phyloP scores from a whole-genome alignment of 2,888 invertebrate genomes.

The Trachelus stipa region DNA sequence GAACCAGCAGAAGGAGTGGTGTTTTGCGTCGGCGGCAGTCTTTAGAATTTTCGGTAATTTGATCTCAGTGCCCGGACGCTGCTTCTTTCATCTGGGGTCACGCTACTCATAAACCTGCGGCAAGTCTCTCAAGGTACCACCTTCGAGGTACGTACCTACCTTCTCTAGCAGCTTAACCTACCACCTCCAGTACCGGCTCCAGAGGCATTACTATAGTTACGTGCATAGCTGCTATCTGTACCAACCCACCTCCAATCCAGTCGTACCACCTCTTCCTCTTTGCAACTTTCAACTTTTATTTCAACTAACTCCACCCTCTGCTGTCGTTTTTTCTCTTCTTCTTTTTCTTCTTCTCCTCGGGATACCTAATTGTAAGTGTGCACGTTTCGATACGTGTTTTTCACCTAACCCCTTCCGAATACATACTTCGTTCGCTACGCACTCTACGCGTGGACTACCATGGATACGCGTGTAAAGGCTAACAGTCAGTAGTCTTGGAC shows the following conservation, averaged over 20 bases:
- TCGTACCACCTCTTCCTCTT: conserved; percentile 1
- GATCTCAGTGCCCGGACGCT: conserved; percentile 33
- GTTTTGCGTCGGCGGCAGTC: conserved; percentile 34
- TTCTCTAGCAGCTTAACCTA: neutral
- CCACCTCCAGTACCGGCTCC: neutral
- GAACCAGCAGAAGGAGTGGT: neutral
- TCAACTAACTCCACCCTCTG: neutral
- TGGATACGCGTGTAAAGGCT: conserved; percentile 7
- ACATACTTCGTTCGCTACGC: conserved; percentile 3
- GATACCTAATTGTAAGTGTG: conserved; percentile 4
- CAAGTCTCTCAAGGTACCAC: conserved; percentile 18
- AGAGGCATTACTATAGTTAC: neutral
- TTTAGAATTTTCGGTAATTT: conserved; percentile 45
- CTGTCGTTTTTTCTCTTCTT: neutral
- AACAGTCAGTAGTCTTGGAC: conserved; percentile 8
- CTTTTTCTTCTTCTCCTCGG: conserved; percentile 23
- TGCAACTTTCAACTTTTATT: neutral
- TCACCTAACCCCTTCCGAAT: neutral
- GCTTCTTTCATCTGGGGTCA: conserved; percentile 33
- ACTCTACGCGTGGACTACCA: conserved; percentile 7
- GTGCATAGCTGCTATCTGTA: conserved; percentile 5
- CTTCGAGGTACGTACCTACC: conserved; percentile 3
- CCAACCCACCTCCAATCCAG: neutral
- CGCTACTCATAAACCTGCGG: conserved; percentile 43
- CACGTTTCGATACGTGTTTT: neutral